phyloP scores from a whole-genome alignment of 2,113 vertebrate species.

The Thinocorus orbignyianus region DNA sequence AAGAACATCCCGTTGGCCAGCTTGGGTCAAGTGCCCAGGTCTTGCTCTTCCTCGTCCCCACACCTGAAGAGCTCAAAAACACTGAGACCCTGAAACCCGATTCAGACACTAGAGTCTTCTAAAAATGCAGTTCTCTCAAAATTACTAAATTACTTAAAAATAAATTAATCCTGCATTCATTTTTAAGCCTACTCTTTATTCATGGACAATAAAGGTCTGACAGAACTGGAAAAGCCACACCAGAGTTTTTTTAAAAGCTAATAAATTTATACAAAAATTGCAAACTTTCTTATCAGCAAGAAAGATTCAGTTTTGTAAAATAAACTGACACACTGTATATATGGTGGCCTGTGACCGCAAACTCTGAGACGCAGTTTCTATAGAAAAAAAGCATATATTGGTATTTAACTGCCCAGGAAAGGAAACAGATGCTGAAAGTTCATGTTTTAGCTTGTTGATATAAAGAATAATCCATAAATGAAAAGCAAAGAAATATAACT shows the following conservation, averaged over 20 bases:
- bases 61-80: neutral
- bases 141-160: neutral
- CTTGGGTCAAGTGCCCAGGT: neutral
- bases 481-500: neutral
- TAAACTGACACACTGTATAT: neutral
- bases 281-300: neutral
- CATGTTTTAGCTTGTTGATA: neutral
- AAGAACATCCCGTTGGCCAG: neutral
- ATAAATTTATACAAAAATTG: neutral
- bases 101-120: neutral
- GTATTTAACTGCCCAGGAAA: neutral
- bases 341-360: neutral
- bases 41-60: neutral
- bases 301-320: neutral
- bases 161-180: neutral
- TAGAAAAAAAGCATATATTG: neutral
- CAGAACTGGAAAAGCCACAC: neutral
- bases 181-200: neutral
- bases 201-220: neutral
- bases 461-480: neutral
- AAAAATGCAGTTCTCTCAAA: no score
- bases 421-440: neutral
- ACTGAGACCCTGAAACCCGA: neutral
- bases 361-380: neutral
- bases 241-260: neutral